A percentile compares a stretch with the other conserved stretches of the same genome.
phyloP scores from a whole-genome alignment of 2,113 vertebrate genomes.

The Atherinomorus stipes region DNA sequence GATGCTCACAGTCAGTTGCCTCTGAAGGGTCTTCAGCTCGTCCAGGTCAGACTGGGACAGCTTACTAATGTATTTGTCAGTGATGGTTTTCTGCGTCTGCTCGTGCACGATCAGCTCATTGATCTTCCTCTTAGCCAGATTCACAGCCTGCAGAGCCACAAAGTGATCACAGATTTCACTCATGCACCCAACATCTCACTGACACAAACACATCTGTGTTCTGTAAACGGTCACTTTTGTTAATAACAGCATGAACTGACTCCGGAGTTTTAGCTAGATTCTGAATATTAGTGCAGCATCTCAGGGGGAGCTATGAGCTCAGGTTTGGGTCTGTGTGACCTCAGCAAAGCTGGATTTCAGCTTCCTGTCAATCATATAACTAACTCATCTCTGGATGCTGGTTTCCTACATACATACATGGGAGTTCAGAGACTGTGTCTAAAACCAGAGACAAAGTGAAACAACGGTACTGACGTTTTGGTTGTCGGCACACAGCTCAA shows the following conservation, averaged over 20 bases:
- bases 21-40: conserved; percentile 80
- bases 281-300: no score
- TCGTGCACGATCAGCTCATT: conserved; percentile 79
- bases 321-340: no score
- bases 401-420: no score
- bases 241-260: no score
- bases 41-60: conserved; percentile 77
- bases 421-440: neutral
- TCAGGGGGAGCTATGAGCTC: no score
- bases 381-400: no score
- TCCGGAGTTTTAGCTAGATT: no score
- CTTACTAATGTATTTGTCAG: conserved; percentile 76
- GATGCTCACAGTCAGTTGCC: conserved; percentile 80
- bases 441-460: accelerated
- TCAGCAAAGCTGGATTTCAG: no score
- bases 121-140: conserved; percentile 70
- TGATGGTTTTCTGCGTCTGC: conserved; percentile 67
- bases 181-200: no score
- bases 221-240: no score
- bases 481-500: conserved; percentile 88
- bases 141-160: conserved; percentile 57
- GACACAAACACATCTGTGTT: no score
- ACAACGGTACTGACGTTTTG: conserved; percentile 21
- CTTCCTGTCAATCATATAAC: no score
- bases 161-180: neutral